Base-by-base conservation (phyloP, 2,888 invertebrate species). In the Andrena marginata region DNA sequence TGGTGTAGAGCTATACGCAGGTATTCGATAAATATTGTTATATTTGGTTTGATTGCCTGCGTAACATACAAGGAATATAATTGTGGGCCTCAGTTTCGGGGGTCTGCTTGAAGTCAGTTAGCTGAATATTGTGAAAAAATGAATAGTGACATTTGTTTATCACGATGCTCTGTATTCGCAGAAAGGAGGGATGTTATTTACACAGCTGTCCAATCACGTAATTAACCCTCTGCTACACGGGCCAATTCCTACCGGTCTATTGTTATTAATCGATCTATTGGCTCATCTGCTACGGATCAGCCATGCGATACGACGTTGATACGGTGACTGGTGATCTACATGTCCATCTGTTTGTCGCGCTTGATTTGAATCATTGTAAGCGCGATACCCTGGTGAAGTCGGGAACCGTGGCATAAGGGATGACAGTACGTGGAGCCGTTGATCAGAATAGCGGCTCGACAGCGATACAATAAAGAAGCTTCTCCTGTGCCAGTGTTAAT, bases 261-360 rank as follows among this genome's bases (percentile, higher is more conserved):
- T 60, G 70, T 74, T 74, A 78, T 78, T 78, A 78, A 63, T 68
- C 74, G 78, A 65, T 78, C 67, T 54, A 63, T 54, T 54, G 78
- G 51, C 20, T 62, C 63, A 51, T 54, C 35, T 76, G 13, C 35
- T 51, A 7, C 13, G 54, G 31, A 76, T 56, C 76, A 56, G 31
- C 31, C 42, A 63, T 29, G 29, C 67, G 51, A 67, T 31, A 35
- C 60, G 54, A 73, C 67, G 73, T 54, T 48, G 60, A 73, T 78
- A 78, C 67, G 31, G 33, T 65, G 49, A 54, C 51, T 31, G 33
- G 51, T 68, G 73, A 78, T 78, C 67, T 62, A 31, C 42, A 5
- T 54, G 51, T 35, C 33, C 48, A 49, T 65, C 49, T 60, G 42
- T 56, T 20, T 63, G 35, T 42, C 60, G 42, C 69, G 29, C 63